Evolutionary conservation across 2,797 vertebrate genomes (phyloP), one percentile per base, ranked within the genome.

Genomic region (Centropyge bicolor): DNA sequence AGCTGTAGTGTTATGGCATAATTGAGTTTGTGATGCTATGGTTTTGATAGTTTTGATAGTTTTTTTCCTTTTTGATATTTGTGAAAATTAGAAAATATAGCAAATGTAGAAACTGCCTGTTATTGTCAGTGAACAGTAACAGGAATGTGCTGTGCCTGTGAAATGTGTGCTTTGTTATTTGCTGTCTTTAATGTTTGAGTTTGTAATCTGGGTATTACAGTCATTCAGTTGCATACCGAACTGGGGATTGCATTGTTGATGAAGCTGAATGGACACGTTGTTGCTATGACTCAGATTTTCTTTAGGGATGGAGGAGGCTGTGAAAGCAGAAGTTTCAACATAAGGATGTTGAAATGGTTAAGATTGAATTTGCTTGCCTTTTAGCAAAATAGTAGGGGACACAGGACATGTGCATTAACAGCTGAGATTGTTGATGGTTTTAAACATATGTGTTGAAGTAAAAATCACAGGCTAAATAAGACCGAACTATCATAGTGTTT

Each of bases 271-370:
- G 68, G 77, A 67, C 19, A 31, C 62, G 38, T 77, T 77, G 52
- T 71, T 74, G 56, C 48, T 48, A 8, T 62, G 77, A 71, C 83
- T 81, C 70, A 72, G n/a, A 77, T 19, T 22, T 68, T 74, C 19
- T 75, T 73, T 8, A 43, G 55, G 60, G 70, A 70, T 64, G 51
- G 68, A 31, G 52, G 56, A 68, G 61, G 67, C 43, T 43, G 22
- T 67, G 72, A 69, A 63, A 72, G 72, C 55, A 16, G 43, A 59
- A 41, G 55, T 36, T 68, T 61, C 14, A 65, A 51, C 49, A 46
- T 68, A 7, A 56, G 6, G 27, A 51, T 19, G 67, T 64, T 12
- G 8, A 17, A 74, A 56, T 27, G 49, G 35, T 70, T 27, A 20
- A 46, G 43, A 5, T 12, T 40, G 19, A 40, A 69, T 45, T 63